Percentiles rank a stretch among this genome's conserved stretches.
Conservation (phyloP, 2,797 vertebrate species). For the Alauda arvensis region DNA sequence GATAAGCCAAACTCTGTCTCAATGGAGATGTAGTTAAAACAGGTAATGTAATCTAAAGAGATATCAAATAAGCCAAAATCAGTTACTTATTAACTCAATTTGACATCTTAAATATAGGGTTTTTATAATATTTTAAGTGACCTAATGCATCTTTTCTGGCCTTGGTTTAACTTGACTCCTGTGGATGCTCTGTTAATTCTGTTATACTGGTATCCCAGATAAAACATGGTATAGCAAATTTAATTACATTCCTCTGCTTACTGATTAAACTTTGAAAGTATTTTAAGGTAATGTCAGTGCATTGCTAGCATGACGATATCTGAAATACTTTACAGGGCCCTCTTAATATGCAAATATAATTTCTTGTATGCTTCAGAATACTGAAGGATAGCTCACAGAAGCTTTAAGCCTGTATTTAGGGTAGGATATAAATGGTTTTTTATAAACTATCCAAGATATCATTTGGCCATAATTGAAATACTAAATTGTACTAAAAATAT, state of each 20-base stretch:
- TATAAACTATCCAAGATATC: neutral
- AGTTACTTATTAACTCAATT: neutral
- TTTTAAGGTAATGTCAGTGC: neutral
- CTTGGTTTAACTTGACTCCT: neutral
- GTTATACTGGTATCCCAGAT: neutral
- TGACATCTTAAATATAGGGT: neutral
- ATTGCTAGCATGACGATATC: neutral
- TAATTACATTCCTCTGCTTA: neutral
- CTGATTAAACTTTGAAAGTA: neutral
- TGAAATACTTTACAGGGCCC: neutral
- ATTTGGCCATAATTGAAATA: neutral
- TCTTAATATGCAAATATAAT: neutral
- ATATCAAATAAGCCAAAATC: neutral
- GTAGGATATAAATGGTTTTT: neutral
- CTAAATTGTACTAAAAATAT: neutral
- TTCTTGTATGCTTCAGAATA: neutral
- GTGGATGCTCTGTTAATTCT: neutral
- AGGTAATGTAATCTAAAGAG: neutral
- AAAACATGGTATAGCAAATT: neutral
- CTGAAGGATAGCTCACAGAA: neutral
- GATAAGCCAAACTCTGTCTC: neutral
- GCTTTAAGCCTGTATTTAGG: neutral
- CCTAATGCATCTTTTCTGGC: neutral
- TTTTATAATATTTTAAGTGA: neutral
- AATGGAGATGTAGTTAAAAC: neutral